Conservation (phyloP, 2,888 invertebrate species). For the Pollenia labialis region DNA sequence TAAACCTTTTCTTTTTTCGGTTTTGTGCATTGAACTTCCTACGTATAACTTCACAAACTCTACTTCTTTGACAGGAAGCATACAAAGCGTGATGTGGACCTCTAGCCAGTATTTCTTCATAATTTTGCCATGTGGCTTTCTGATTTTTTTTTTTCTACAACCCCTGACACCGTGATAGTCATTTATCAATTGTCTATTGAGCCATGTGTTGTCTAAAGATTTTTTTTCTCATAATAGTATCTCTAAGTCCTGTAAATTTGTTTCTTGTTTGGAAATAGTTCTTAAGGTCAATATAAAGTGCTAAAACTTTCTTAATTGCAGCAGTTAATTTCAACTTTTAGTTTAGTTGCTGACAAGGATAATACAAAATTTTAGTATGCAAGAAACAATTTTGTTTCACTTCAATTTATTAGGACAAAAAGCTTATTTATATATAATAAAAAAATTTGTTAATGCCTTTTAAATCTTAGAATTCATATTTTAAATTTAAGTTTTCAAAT, state of each 20-base stretch:
- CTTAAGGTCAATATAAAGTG: slow-evolving; percentile 18
- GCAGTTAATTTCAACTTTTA: slow-evolving; percentile 36
- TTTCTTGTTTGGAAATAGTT: background rate
- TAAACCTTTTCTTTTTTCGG: too few relatives aligned
- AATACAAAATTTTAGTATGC: slow-evolving; percentile 5
- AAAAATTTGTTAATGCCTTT: background rate
- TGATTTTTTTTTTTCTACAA: background rate
- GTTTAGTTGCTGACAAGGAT: slow-evolving; percentile 11
- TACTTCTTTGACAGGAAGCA: too few relatives aligned
- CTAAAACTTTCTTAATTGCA: slow-evolving; percentile 53
- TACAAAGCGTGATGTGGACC: background rate
- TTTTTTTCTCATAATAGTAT: slow-evolving; percentile 1
- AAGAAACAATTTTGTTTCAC: slow-evolving; percentile 42
- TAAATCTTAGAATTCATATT: background rate
- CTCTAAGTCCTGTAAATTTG: background rate
- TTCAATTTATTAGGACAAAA: slow-evolving; percentile 5
- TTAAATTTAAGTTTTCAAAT: slow-evolving; percentile 4
- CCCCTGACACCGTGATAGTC: background rate
- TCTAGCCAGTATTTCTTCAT: background rate
- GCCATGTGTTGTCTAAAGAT: slow-evolving; percentile 38
- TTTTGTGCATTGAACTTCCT: too few relatives aligned
- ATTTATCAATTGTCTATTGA: slow-evolving; percentile 40
- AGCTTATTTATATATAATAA: background rate
- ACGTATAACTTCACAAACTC: too few relatives aligned
- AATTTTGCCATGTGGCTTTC: background rate